Base-by-base conservation (phyloP, 2,113 vertebrate genomes). In the Nannobrachium achirus region DNA sequence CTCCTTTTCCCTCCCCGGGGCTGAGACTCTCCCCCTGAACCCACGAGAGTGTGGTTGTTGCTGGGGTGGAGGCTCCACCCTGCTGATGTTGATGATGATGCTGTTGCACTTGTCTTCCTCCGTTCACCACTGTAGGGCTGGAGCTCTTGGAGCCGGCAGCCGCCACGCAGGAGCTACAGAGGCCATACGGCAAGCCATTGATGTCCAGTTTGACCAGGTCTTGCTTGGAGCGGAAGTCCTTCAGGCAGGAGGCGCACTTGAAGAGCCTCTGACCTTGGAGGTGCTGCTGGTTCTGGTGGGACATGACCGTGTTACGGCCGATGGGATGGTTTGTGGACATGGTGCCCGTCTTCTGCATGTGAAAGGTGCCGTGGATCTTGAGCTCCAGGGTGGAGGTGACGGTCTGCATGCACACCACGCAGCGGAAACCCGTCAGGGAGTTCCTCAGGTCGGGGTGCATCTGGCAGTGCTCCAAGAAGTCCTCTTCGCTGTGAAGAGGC, bases 381-480 rank as follows among this genome's bases (percentile, higher is more conserved):
- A 99, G 94, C 84, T 99, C 98, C 89, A 99, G 91, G 0, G 98
- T 99, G 69, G 98, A 99, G 55, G 98, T 99, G 86, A 99, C 98
- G 0, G 98, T 99, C 91, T 99, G 98, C 98, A 99, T 99, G 92
- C 98, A 99, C 39, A 99, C 98, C 66, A 99, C 97, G 14, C 98
- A 99, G 78, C 98, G 97, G 80, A 99, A 99, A 66, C 98, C 97
- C 0, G 98, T 99, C 69, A 99, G 93, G 49, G 98, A 99, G 88
- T 99, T 99, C 84, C 97, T 93, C 81, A 99, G 89, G 85, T 99
- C 97, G 19, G 98, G 98, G 85, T 99, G 98, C 96, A 99, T 96
- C 86, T 99, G 98, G 90, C 98, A 99, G 74, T 99, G 98, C 92
- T 99, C 97, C 76, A 99, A 91, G 85, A 99, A 99, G 78, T 99